Base-by-base conservation (phyloP, 2,113 vertebrate genomes). In the Seriola rivoliana region DNA sequence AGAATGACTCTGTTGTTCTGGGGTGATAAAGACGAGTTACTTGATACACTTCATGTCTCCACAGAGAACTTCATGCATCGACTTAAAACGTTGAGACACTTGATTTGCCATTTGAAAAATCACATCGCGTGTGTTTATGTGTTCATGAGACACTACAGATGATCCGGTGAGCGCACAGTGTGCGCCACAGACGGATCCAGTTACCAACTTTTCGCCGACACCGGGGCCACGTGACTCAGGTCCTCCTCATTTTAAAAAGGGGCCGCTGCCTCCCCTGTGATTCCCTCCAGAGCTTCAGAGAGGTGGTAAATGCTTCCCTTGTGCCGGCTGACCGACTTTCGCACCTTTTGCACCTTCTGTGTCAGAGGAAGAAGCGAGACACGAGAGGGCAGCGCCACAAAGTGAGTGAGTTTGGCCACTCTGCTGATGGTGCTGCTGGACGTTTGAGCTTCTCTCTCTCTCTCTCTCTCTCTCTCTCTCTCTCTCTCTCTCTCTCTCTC, bases 151-250 rank as follows among this genome's bases (percentile, higher is more conserved):
- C 52, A 12, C 38, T 8, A n/a, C 63, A 4, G n/a, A 57, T 34
- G 7, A 55, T 68, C 68, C 63, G 52, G 23, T 52, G 38, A 25
- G 82, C 85, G 40, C 78, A 66, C 74, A 50, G 81, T 48, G 74
- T 63, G 75, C 88, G 74, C 69, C 70, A 55, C 23, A 68, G 52
- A 82, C 64, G 83, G 88, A 84, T 93, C 91, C 80, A 68, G 87
- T 91, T 94, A 88, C 91, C 82, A 86, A 80, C 85, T 82, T 88
- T 82, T 88, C 72, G 59, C 81, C 71, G 68, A 89, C 92, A 82
- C 69, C 73, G 66, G 66, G 76, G 55, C 88, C 94, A 95, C 93
- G 94, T 95, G 94, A 95, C 91, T 68, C 78, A 54, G 81, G 88
- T 92, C 87, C 92, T 92, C 91, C 90, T 91, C 84, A 14, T 84